Percentiles rank a stretch among this genome's conserved stretches.
Evolutionary conservation across 92 coral and sea anemone species (phyloP).

Genomic region (Porites lobata): DNA sequence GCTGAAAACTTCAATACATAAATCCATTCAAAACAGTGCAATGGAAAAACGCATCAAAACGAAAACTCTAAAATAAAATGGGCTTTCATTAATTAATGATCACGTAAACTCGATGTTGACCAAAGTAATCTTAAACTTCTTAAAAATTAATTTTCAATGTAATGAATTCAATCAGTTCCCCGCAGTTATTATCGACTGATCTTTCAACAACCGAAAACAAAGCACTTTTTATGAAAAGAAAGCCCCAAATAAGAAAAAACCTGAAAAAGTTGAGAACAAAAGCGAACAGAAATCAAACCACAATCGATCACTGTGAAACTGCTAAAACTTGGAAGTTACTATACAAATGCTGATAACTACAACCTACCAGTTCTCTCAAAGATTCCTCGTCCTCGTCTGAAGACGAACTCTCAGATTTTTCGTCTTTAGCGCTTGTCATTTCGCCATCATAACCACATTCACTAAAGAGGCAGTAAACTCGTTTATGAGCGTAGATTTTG

Average conservation of each 20-base stretch:
- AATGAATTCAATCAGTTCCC: neutral
- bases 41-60: neutral
- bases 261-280: neutral
- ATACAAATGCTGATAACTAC: neutral
- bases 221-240: neutral
- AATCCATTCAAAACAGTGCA: neutral
- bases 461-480: neutral
- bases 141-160: constrained; percentile 13
- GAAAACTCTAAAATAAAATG: neutral
- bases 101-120: neutral
- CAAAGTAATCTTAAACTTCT: too few relatives aligned
- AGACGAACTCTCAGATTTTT: constrained; percentile 44
- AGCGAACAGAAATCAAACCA: too few relatives aligned
- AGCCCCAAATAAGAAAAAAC: neutral
- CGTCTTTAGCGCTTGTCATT: constrained; percentile 68
- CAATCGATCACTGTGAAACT: neutral
- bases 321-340: neutral
- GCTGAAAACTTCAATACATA: too few relatives aligned
- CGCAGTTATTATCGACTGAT: neutral
- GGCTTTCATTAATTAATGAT: too few relatives aligned
- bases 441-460: constrained; percentile 28
- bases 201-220: neutral
- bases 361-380: constrained; percentile 80
- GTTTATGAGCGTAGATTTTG: neutral
- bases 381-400: constrained; percentile 81